A percentile compares a stretch with the other conserved stretches of the same genome.
Conservation (phyloP, 2,888 invertebrate species). For the Nesidiocoris tenuis region DNA sequence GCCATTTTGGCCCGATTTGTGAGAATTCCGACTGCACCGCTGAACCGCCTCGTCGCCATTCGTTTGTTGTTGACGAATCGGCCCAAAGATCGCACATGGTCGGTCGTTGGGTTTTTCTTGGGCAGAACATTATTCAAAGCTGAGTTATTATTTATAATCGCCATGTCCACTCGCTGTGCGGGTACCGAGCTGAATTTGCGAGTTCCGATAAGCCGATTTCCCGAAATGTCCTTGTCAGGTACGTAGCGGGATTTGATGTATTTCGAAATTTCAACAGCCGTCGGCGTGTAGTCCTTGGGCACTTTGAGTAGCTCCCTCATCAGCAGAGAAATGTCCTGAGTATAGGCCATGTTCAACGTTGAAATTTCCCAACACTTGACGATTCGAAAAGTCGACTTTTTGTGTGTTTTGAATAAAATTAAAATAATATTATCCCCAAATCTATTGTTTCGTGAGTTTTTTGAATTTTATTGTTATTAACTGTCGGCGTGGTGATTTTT, state of each 20-base stretch:
- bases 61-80: not conserved
- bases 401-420: not conserved
- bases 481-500: too few species aligned
- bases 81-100: too few species aligned
- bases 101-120: too few species aligned
- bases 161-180: not conserved
- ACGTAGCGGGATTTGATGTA: constrained; percentile 25
- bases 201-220: not conserved
- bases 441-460: too few species aligned
- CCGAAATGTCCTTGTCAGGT: not conserved
- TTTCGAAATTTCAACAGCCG: constrained; percentile 29
- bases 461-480: too few species aligned
- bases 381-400: not conserved
- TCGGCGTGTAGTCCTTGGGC: constrained; percentile 33
- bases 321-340: constrained; percentile 32
- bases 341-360: constrained; percentile 27
- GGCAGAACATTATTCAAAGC: too few species aligned
- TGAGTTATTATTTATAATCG: too few species aligned
- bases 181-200: not conserved
- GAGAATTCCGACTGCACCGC: not conserved
- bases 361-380: not conserved
- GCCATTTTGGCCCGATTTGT: not conserved
- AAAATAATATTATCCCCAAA: not conserved
- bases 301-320: constrained; percentile 36
- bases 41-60: not conserved